Evolutionary conservation across 1,140 invertebrate species (phyloP).

Genomic region (Sycobia sp.): DNA sequence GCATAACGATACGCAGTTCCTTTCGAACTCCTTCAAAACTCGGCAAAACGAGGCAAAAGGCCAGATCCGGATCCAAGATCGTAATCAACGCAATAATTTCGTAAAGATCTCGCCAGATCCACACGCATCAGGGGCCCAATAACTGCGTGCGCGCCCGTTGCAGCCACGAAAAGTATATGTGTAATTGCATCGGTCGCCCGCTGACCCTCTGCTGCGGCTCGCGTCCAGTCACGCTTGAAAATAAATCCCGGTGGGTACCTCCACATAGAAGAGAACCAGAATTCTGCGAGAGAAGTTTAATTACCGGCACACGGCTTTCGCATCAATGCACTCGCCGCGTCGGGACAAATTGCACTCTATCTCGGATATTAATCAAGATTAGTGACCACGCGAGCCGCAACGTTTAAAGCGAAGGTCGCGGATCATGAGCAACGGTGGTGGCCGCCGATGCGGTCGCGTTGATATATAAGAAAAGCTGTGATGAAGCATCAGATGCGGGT

Average conservation of each 20-base stretch:
- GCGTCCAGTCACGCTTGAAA: constrained; percentile 51
- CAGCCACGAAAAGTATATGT: constrained; percentile 33
- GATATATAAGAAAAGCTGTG: no score
- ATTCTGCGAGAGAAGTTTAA: constrained; percentile 10
- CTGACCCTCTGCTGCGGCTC: constrained; percentile 49
- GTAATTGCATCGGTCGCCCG: constrained; percentile 52
- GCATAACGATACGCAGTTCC: no score
- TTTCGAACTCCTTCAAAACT: no score
- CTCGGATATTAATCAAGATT: constrained; percentile 42
- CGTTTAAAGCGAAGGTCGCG: constrained; percentile 25
- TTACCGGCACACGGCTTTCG: constrained; percentile 47
- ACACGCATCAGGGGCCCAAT: neutral
- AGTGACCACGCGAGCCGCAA: constrained; percentile 22
- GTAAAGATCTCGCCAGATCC: neutral
- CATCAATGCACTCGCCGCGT: constrained; percentile 25
- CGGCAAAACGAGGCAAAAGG: no score
- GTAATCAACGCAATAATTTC: no score
- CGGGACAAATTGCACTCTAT: constrained; percentile 45
- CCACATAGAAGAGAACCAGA: neutral
- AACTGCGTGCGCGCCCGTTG: neutral
- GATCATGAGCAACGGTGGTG: neutral
- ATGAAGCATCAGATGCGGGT: no score
- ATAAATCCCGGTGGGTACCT: constrained; percentile 39
- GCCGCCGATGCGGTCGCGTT: no score
- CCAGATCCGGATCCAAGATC: no score